Conservation (phyloP, 2,797 vertebrate species). For the Falco peregrinus region DNA sequence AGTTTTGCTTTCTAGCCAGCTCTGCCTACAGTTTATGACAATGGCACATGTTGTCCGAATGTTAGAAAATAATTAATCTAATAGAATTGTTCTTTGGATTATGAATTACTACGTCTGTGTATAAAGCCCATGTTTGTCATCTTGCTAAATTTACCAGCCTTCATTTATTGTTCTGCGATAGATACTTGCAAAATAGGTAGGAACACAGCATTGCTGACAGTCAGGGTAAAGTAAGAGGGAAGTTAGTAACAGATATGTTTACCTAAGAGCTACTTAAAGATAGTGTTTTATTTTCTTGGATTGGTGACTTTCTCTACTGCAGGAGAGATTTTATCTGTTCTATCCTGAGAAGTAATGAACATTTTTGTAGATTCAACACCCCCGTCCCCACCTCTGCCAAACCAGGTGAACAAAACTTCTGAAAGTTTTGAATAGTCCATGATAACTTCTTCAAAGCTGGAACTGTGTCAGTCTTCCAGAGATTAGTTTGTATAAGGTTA, state of each 20-base stretch:
- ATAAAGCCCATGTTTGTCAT: neutral
- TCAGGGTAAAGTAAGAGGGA: neutral
- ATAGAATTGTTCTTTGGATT: neutral
- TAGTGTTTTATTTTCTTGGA: neutral
- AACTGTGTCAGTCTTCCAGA: neutral
- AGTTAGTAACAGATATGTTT: neutral
- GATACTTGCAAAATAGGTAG: neutral
- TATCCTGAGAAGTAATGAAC: neutral
- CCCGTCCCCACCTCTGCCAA: neutral
- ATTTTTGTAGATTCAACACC: neutral
- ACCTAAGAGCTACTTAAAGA: neutral
- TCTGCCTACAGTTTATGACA: neutral
- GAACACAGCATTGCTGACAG: neutral
- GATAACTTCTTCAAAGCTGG: neutral
- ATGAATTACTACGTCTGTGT: neutral
- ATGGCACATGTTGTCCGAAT: neutral
- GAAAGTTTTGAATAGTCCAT: neutral
- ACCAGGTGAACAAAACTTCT: neutral
- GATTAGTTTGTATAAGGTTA: neutral
- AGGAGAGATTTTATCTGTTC: neutral
- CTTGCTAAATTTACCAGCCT: neutral
- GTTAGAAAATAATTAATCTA: conserved; percentile 2
- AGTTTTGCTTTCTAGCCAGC: neutral
- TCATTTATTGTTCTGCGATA: neutral
- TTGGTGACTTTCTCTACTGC: neutral